phyloP scores from a whole-genome alignment of 2,113 vertebrate genomes.

The Hystrix brachyura region DNA sequence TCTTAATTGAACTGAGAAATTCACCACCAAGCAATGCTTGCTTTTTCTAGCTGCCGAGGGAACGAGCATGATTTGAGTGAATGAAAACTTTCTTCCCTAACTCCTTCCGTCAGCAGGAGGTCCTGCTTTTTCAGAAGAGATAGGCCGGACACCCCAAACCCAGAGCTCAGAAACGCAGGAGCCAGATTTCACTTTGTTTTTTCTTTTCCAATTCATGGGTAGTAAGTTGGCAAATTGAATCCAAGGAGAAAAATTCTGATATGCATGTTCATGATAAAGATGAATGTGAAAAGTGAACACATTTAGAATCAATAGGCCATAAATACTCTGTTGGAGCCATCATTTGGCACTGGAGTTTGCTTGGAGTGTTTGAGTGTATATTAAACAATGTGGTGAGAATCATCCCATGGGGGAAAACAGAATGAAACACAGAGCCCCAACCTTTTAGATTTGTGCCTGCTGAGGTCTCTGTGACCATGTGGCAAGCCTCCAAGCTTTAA shows the following conservation, averaged over 20 bases:
- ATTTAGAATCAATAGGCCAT: constrained; percentile 46
- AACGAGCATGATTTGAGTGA: neutral
- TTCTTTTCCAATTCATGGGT: neutral
- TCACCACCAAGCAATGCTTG: neutral
- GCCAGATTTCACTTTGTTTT: neutral
- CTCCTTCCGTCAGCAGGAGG: neutral
- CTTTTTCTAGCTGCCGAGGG: neutral
- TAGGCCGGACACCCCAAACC: neutral
- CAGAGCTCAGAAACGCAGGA: neutral
- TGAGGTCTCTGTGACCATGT: constrained; percentile 50
- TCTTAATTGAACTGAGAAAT: constrained; percentile 53
- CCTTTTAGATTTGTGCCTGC: constrained; percentile 61
- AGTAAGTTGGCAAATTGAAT: neutral
- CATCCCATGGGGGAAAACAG: neutral
- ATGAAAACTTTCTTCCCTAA: constrained; percentile 5
- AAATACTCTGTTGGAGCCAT: neutral
- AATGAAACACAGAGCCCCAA: constrained; percentile 31
- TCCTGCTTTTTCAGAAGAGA: neutral
- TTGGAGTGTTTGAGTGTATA: constrained; percentile 23
- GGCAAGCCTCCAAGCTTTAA: constrained; percentile 66
- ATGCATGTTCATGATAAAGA: constrained; percentile 31
- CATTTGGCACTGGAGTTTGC: constrained; percentile 23
- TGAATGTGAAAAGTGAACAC: constrained; percentile 23
- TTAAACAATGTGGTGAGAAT: constrained; percentile 45
- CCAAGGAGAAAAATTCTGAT: neutral